phyloP scores from a whole-genome alignment of 1,140 invertebrate species.

The Cotesia vestalis region DNA sequence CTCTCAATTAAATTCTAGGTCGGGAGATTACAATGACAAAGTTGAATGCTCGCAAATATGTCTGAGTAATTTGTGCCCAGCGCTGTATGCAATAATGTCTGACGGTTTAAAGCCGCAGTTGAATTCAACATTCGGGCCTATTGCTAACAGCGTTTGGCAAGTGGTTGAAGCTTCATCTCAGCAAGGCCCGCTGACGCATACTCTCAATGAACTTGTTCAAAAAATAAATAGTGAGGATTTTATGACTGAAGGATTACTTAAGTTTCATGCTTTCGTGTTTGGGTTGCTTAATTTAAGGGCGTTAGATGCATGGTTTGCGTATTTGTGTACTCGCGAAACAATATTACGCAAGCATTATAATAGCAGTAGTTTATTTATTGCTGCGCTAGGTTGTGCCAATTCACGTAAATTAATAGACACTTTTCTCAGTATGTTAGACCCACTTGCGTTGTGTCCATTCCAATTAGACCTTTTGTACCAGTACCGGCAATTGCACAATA shows the following conservation, averaged over 20 bases:
- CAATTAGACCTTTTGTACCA: slow-evolving; percentile 84
- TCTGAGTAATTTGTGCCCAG: slow-evolving; percentile 79
- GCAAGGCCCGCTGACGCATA: slow-evolving; percentile 84
- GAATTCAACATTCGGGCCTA: slow-evolving; percentile 85
- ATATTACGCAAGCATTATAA: slow-evolving; percentile 84
- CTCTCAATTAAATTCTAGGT: slow-evolving; percentile 48
- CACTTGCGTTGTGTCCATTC: slow-evolving; percentile 80
- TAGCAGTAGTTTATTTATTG: slow-evolving; percentile 75
- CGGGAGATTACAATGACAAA: slow-evolving; percentile 53
- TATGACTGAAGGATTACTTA: slow-evolving; percentile 84
- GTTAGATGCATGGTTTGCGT: slow-evolving; percentile 86
- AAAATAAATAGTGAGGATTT: slow-evolving; percentile 85
- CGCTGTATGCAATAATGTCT: slow-evolving; percentile 83
- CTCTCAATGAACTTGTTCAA: slow-evolving; percentile 86
- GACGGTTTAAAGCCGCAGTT: slow-evolving; percentile 84
- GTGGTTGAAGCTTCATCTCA: slow-evolving; percentile 87
- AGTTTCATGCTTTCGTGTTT: slow-evolving; percentile 90
- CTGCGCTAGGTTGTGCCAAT: slow-evolving; percentile 71
- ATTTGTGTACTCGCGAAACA: slow-evolving; percentile 81
- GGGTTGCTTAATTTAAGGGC: slow-evolving; percentile 86
- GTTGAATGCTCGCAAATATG: slow-evolving; percentile 74
- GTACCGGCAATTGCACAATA: slow-evolving; percentile 78
- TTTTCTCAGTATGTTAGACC: slow-evolving; percentile 77
- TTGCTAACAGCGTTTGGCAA: slow-evolving; percentile 89
- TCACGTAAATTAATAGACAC: slow-evolving; percentile 75